Base-by-base conservation (phyloP, 2,888 invertebrate genomes). In the Alloscopus bannaensis region DNA sequence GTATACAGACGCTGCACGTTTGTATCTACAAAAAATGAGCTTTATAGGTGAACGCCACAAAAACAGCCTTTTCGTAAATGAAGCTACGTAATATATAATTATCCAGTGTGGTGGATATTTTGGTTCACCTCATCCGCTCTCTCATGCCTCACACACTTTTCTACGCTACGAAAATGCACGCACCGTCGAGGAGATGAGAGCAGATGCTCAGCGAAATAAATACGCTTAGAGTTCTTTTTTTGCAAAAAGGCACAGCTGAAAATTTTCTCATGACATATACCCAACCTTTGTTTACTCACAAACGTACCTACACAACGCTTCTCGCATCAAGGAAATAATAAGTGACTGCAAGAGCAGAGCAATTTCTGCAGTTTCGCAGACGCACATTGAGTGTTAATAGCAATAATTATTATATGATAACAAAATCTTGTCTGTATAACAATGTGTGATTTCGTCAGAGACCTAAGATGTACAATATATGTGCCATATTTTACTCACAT, bases 101-200 rank as follows among this genome's bases (percentile, higher is more conserved):
- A 36, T 57, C 59, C 59, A 60, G 59, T 24, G 13, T 60, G 4
- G 11, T 60, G 36, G 59, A 20, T 60, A 36, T 66, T n/a, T 31
- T 52, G 66, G 66, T 66, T 66, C 36, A 52, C 66, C 52, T 20
- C 66, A 66, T 66, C 66, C 66, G 50, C 31, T 66, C n/a, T n/a
- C 6, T 3, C 42, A 45, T 18, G 45, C 45, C 28, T 64, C 45
- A 64, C 64, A 64, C 16, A 26, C 24, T 64, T 16, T 24, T 4
- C 36, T 26, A 6, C 28, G 20, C 24, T 22, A 22, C 3, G n/a
- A 18, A 29, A 13, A n/a, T 22, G 20, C 60, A 60, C 40, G 36
- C 60, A 64, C 24, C 6, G 11, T 6, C 47, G 18, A 47, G 18
- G 47, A 13, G 18, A 13, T 13, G 18, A 18, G 47, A 47, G 47